phyloP scores from a whole-genome alignment of 2,797 vertebrate species.

The Pteropus rufus region DNA sequence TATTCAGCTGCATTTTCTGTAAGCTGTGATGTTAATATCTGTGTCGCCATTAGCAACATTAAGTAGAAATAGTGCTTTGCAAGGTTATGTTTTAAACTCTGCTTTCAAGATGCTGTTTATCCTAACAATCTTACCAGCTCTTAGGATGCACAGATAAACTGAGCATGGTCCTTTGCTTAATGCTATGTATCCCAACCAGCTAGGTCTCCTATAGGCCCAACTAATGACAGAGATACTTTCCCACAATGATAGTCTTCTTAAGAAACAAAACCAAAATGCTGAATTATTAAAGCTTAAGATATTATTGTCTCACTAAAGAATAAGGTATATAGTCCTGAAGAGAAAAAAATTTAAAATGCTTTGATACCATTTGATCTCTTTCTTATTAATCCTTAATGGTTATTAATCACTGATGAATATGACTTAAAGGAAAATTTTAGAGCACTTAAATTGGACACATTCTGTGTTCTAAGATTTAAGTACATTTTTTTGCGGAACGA shows the following conservation, averaged over 20 bases:
- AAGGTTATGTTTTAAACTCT: neutral
- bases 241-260: neutral
- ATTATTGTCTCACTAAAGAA: neutral
- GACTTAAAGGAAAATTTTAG: neutral
- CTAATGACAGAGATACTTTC: neutral
- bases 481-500: neutral
- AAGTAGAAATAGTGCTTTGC: neutral
- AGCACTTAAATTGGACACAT: neutral
- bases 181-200: neutral
- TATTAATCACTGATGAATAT: neutral
- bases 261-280: neutral
- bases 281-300: neutral
- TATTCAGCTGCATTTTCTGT: slow-evolving; percentile 32
- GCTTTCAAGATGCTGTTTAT: neutral
- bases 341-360: neutral
- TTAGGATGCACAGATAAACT: neutral
- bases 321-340: neutral
- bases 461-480: neutral
- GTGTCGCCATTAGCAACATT: neutral
- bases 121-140: neutral
- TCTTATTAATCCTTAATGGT: neutral
- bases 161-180: neutral
- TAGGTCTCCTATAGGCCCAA: neutral
- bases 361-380: neutral
- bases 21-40: slow-evolving; percentile 3